phyloP scores from a whole-genome alignment of 2,888 invertebrate species.

The Lumbricus terrestris region DNA sequence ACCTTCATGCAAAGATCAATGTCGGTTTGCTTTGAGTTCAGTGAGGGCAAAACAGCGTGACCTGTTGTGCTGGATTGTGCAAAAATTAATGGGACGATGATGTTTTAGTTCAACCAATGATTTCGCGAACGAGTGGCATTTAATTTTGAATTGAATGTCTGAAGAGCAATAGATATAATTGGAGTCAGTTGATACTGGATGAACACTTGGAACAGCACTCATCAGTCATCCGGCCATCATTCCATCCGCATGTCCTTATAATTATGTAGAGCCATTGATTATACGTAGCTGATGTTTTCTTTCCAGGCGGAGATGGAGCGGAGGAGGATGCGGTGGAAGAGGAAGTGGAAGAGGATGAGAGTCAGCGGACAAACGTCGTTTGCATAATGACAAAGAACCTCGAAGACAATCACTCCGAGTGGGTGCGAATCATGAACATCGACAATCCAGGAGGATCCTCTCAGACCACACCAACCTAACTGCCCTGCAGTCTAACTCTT shows the following conservation, averaged over 20 bases:
- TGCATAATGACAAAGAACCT: conserved; percentile 62
- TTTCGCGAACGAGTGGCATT: too few species aligned
- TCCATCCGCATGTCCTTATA: not conserved
- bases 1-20: too few species aligned
- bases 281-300: not conserved
- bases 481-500: not conserved
- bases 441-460: not conserved
- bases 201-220: too few species aligned
- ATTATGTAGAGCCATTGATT: not conserved
- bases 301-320: not conserved
- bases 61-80: too few species aligned
- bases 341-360: not conserved
- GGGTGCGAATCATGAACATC: conserved; percentile 45
- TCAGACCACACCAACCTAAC: not conserved
- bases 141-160: too few species aligned
- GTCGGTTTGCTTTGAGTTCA: too few species aligned
- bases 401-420: conserved; percentile 62
- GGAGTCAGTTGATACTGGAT: too few species aligned
- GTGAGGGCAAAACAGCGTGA: too few species aligned
- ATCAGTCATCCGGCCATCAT: not conserved
- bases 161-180: too few species aligned
- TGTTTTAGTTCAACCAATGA: too few species aligned
- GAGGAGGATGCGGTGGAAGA: not conserved
- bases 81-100: too few species aligned
- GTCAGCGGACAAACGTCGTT: conserved; percentile 45